Percentiles rank a stretch among this genome's conserved stretches.
Evolutionary conservation across 2,113 vertebrate species (phyloP).

Genomic region (Lutjanus erythropterus): DNA sequence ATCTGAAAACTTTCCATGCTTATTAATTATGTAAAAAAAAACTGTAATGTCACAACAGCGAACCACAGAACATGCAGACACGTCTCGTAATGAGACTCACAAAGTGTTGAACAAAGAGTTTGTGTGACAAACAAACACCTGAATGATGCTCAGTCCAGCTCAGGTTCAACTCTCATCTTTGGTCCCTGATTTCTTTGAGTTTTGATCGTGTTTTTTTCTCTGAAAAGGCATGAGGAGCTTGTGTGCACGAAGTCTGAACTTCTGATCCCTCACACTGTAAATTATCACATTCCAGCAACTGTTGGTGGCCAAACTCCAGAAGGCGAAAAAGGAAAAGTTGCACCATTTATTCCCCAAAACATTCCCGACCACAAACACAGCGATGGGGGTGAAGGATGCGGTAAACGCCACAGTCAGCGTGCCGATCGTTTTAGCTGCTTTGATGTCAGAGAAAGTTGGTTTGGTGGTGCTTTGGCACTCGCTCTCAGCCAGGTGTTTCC

Average conservation of each 20-base stretch:
- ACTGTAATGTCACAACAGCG: constrained; percentile 27
- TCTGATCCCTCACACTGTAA: constrained; percentile 85
- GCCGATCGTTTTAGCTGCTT: constrained; percentile 86
- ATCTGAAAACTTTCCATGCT: constrained; percentile 40
- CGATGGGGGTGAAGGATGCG: constrained; percentile 85
- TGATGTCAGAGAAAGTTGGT: constrained; percentile 86
- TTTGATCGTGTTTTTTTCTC: constrained; percentile 48
- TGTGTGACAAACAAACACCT: constrained; percentile 29
- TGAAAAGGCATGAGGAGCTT: constrained; percentile 75
- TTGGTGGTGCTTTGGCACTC: constrained; percentile 74
- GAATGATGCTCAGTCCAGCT: background rate
- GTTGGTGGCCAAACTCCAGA: constrained; percentile 87
- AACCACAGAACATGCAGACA: constrained; percentile 53
- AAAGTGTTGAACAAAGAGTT: constrained; percentile 8
- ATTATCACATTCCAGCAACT: constrained; percentile 88
- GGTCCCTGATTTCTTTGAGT: constrained; percentile 13
- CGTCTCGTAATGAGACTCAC: constrained; percentile 26
- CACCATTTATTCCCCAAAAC: constrained; percentile 87
- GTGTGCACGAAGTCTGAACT: constrained; percentile 83
- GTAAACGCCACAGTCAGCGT: constrained; percentile 85
- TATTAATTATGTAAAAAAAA: constrained; percentile 38
- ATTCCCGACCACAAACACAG: constrained; percentile 86
- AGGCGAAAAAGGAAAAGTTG: constrained; percentile 86
- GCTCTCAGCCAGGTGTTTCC: constrained; percentile 79
- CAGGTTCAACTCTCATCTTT: background rate